Base-by-base conservation (phyloP, 2,113 vertebrate species). In the Fregetta grallaria region DNA sequence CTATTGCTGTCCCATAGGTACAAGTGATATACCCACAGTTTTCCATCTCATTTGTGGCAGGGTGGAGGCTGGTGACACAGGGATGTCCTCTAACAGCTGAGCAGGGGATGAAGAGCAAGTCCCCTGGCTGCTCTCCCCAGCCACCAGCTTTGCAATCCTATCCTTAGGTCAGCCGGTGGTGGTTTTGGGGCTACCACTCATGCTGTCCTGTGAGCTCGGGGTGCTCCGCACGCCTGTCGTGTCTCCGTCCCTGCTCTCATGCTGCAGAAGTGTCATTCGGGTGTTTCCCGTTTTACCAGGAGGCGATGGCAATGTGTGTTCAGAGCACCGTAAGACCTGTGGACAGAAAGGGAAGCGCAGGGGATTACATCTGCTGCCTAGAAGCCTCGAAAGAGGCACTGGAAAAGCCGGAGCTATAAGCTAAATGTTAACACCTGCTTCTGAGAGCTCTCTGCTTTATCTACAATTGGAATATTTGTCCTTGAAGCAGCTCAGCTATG, bases 391-490 rank as follows among this genome's bases (percentile, higher is more conserved):
- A 95, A 86, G 65, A 88, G 52, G 56, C 26, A 40, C 49, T 86
- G 65, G 34, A 63, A 80, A 86, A 76, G 30, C 34, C 4, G 2
- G 22, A 44, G 19, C 38, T 27, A 30, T 34, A 80, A 71, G 62
- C 23, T 76, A 67, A 67, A 84, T 72, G 36, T 56, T 77, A 92
- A 34, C 82, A 88, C 72, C 75, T 88, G 72, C 59, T 47, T 56
- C 61, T 49, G 49, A 92, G 83, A 86, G 36, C 52, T 86, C 76
- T 34, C n/a, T 23, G 6, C 65, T 95, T 96, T 77, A 34, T 67
- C 86, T 93, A 4, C 78, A 86, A 77, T 86, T 92, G 86, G 79
- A 88, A 63, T 86, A 93, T 86, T 86, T 86, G 82, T 67, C 86
- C 78, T 86, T 93, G 88, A 88, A 71, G 75, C 50, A 86, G 83